Evolutionary conservation across 1,140 invertebrate genomes (phyloP).

Genomic region (Pinna nobilis): DNA sequence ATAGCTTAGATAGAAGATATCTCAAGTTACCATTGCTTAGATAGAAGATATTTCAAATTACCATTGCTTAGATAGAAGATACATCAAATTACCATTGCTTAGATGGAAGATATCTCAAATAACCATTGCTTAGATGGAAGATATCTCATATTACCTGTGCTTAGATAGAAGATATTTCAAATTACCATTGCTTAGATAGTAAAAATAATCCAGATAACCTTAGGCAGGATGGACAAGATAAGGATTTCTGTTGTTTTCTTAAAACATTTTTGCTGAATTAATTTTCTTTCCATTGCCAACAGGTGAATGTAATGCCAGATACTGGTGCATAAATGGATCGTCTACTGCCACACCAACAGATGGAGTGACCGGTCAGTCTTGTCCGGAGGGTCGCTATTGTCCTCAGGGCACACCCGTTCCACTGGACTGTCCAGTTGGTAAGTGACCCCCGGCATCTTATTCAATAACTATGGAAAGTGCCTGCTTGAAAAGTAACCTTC

Average conservation of each 20-base stretch:
- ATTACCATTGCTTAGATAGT: too few relatives aligned
- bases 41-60: too few relatives aligned
- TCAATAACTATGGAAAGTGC: background rate
- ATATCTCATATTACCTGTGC: too few relatives aligned
- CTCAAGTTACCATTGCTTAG: too few relatives aligned
- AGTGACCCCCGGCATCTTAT: background rate
- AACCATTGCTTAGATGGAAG: too few relatives aligned
- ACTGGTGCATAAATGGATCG: slow-evolving; percentile 69
- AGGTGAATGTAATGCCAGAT: slow-evolving; percentile 66
- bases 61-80: too few relatives aligned
- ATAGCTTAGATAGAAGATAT: too few relatives aligned
- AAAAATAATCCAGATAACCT: too few relatives aligned
- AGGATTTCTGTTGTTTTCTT: background rate
- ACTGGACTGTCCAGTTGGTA: slow-evolving; percentile 59
- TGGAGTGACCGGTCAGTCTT: slow-evolving; percentile 62
- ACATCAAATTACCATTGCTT: too few relatives aligned
- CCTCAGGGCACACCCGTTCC: slow-evolving; percentile 57
- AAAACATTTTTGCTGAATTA: background rate
- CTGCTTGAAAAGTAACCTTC: background rate
- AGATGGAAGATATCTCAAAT: too few relatives aligned
- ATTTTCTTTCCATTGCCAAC: slow-evolving; percentile 15
- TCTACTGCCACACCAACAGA: slow-evolving; percentile 63
- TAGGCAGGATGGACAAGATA: too few relatives aligned
- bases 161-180: too few relatives aligned
- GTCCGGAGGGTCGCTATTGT: slow-evolving; percentile 69